Evolutionary conservation across 1,140 invertebrate genomes (phyloP), one percentile per base, ranked within the genome.

Genomic region (Uloborus diversus): DNA sequence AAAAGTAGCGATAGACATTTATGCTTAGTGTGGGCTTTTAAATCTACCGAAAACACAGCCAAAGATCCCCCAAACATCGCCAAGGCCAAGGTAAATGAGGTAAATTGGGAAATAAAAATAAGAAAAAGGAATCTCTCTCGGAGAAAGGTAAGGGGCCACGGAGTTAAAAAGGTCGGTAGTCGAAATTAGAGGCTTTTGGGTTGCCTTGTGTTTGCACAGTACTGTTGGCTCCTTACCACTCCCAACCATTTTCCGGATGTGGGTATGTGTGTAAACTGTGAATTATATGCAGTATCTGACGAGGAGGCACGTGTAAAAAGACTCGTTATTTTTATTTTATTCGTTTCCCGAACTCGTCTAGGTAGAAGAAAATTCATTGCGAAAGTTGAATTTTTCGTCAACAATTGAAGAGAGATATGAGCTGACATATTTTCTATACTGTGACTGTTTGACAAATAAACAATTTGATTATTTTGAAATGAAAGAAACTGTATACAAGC

Each of bases 11-110:
- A n/a, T n/a, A n/a, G n/a, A n/a, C n/a, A n/a, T n/a, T n/a, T n/a
- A n/a, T n/a, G n/a, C n/a, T n/a, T n/a, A n/a, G n/a, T n/a, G n/a
- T n/a, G n/a, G n/a, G n/a, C n/a, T n/a, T n/a, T n/a, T n/a, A n/a
- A n/a, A n/a, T n/a, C n/a, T n/a, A n/a, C n/a, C n/a, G n/a, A 59
- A 64, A 66, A 78, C n/a, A 62, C n/a, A 30, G 33, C 42, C 61
- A 25, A 65, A 78, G 65, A 78, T 66, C 37, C 42, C n/a, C 47
- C 32, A 62, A 65, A 66, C 49, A 51, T 65, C 73, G 51, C 62
- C 73, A 78, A 78, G 73, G 73, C 73, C 62, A 78, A 65, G 73
- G 73, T 47, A 78, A 78, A 66, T 78, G 73, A 78, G 73, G 73
- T 32, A 78, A 78, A 78, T 78, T 78, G 73, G 73, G 20, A 42